phyloP scores from a whole-genome alignment of 2,888 invertebrate species.

The Globia sparganii region DNA sequence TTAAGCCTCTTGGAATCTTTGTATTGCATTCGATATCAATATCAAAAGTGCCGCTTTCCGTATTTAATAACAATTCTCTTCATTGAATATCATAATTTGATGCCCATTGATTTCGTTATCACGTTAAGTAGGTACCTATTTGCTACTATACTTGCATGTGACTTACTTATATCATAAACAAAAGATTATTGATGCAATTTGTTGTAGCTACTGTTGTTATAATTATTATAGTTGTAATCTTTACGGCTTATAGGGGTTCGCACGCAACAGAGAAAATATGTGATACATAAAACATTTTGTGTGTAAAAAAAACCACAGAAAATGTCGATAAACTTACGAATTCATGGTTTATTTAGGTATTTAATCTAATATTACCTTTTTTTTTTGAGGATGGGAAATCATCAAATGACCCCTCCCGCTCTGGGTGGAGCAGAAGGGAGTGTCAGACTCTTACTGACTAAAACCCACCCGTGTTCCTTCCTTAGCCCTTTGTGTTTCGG shows the following conservation, averaged over 20 bases:
- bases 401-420: too few species aligned
- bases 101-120: constrained; percentile 11
- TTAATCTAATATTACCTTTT: too few species aligned
- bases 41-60: constrained; percentile 25
- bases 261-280: background rate
- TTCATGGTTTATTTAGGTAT: background rate
- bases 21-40: constrained; percentile 25
- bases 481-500: too few species aligned
- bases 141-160: constrained; percentile 25
- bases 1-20: constrained; percentile 12
- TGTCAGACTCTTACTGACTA: too few species aligned
- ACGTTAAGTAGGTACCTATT: background rate
- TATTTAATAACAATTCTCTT: constrained; percentile 29
- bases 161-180: constrained; percentile 28
- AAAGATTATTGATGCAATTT: constrained; percentile 12
- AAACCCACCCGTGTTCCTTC: too few species aligned
- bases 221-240: background rate
- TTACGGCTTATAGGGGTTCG: background rate
- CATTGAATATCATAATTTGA: constrained; percentile 28
- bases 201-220: background rate
- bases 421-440: too few species aligned
- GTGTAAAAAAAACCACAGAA: background rate
- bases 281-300: too few species aligned
- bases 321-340: background rate
- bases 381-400: too few species aligned